Conservation (phyloP, 2,888 invertebrate species). For the Laothoe populi region DNA sequence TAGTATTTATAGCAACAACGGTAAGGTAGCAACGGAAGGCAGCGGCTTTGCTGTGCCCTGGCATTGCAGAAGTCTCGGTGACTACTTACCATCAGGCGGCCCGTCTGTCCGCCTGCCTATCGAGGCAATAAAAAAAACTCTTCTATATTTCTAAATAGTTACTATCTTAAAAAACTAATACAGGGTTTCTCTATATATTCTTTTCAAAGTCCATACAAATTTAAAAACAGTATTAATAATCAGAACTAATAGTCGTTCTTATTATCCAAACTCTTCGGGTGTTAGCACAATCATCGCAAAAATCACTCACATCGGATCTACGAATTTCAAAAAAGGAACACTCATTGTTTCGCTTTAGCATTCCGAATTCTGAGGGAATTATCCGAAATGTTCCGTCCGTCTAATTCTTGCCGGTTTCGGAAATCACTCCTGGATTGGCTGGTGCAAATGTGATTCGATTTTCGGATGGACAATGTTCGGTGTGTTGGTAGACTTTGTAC, state of each 20-base stretch:
- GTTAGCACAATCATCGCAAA: not conserved
- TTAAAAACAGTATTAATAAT: too few relatives aligned
- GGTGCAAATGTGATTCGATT: conserved; percentile 1
- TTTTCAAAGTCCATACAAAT: too few relatives aligned
- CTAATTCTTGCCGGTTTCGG: conserved; percentile 5
- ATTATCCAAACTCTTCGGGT: not conserved
- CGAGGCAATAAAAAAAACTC: too few relatives aligned
- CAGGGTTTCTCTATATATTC: too few relatives aligned
- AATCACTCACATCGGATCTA: not conserved
- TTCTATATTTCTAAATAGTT: too few relatives aligned
- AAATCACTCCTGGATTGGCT: conserved; percentile 2
- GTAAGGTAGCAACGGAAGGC: too few relatives aligned
- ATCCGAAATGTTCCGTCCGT: conserved; percentile 14
- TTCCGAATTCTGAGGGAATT: conserved; percentile 5
- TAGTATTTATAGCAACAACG: too few relatives aligned
- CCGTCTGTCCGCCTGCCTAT: too few relatives aligned
- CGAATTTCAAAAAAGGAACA: not conserved
- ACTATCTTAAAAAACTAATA: too few relatives aligned
- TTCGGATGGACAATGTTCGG: not conserved
- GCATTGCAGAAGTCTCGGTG: too few relatives aligned
- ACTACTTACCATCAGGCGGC: too few relatives aligned
- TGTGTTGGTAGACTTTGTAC: not conserved
- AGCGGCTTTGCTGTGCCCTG: too few relatives aligned
- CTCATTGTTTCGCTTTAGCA: conserved; percentile 18
- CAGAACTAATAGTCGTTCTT: not conserved